These are phyloP conservation scores for Amaurobius ferox DNA, from an alignment of 2,888 invertebrate species.

Conservation along the genomic window DNA sequence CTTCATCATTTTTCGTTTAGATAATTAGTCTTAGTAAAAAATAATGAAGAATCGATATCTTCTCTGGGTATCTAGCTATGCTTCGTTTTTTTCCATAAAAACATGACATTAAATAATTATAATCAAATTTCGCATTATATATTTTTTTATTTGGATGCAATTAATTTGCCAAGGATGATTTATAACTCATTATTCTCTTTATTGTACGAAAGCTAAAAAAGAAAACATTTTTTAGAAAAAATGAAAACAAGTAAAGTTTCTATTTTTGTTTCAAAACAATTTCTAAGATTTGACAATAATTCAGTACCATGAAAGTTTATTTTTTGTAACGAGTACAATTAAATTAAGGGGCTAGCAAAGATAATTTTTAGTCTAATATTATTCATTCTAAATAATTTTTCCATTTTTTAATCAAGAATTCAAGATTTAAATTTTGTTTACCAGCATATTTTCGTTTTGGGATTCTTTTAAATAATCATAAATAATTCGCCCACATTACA, in stretches of 20 bases:
- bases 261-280: slow-evolving; percentile 2
- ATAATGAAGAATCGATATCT: not conserved
- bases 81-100: not conserved
- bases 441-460: too few relatives aligned
- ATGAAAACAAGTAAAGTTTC: not conserved
- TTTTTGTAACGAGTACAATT: not conserved
- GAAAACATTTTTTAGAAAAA: not conserved
- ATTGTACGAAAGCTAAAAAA: not conserved
- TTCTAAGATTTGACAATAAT: not conserved
- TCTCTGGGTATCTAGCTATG: not conserved
- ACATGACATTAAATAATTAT: slow-evolving; percentile 5
- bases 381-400: too few relatives aligned
- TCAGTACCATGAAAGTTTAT: not conserved
- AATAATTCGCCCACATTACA: too few relatives aligned
- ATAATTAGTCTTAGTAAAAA: not conserved
- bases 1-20: slow-evolving; percentile 1
- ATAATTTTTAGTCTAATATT: too few relatives aligned
- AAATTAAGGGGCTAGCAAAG: not conserved
- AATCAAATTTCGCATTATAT: slow-evolving; percentile 4
- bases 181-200: slow-evolving; percentile 5
- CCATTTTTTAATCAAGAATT: too few relatives aligned
- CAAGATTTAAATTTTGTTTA: too few relatives aligned
- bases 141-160: not conserved
- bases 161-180: slow-evolving; percentile 2
- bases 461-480: too few relatives aligned